Evolutionary conservation across 92 coral and sea anemone species (phyloP).

Genomic region (Parazoanthus darwini): DNA sequence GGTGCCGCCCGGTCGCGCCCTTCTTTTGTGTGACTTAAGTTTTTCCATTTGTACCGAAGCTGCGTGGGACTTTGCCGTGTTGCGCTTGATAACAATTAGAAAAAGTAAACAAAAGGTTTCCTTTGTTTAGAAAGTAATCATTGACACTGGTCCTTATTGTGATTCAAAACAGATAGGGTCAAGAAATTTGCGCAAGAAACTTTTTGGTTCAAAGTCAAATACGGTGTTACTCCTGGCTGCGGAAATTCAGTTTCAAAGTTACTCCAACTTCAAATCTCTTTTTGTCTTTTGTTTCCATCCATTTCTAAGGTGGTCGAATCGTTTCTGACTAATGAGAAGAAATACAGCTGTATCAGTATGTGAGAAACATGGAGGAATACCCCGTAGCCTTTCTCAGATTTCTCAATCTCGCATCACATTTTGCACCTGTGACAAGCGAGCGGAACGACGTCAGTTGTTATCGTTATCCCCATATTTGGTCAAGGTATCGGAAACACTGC

Average conservation of each 20-base stretch:
- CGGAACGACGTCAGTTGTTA: conserved; percentile 14
- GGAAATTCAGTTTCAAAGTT: background rate
- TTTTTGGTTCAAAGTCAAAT: background rate
- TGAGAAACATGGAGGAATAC: background rate
- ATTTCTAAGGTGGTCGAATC: background rate
- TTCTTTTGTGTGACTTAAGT: too few species aligned
- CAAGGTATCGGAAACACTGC: background rate
- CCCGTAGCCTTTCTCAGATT: background rate
- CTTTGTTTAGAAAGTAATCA: background rate
- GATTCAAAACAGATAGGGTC: background rate
- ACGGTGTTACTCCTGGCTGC: background rate
- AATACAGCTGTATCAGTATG: background rate
- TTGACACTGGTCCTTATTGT: background rate
- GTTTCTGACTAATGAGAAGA: background rate
- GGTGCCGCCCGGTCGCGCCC: background rate
- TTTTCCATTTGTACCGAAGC: background rate
- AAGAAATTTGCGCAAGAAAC: background rate
- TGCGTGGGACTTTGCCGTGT: background rate
- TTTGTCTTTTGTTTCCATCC: background rate
- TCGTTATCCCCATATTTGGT: conserved; percentile 3
- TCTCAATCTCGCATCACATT: background rate
- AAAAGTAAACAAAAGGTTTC: background rate
- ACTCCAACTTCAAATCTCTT: background rate
- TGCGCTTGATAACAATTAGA: background rate
- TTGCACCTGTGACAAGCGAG: background rate